phyloP scores from a whole-genome alignment of 2,113 vertebrate species.

The Laticauda colubrina region DNA sequence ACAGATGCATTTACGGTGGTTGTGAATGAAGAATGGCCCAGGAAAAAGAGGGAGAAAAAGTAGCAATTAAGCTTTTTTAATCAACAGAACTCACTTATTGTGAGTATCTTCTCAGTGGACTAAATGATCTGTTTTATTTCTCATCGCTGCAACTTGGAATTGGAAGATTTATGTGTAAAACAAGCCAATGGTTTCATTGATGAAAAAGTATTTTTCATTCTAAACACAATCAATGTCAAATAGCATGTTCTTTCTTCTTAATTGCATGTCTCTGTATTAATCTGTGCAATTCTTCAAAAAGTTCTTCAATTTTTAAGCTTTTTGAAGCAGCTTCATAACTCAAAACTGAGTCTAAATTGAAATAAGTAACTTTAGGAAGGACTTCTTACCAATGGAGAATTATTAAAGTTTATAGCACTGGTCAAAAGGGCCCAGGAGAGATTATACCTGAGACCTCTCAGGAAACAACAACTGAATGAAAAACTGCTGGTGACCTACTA shows the following conservation, averaged over 20 bases:
- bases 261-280: background rate
- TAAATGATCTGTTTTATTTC: background rate
- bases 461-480: no score
- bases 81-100: background rate
- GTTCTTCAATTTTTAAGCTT: background rate
- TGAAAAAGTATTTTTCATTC: background rate
- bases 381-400: background rate
- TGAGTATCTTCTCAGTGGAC: background rate
- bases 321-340: background rate
- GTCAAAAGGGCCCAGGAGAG: no score
- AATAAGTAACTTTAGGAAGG: background rate
- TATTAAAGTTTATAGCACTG: no score
- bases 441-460: no score
- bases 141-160: background rate
- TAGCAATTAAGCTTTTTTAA: background rate
- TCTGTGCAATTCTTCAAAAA: background rate
- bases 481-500: no score
- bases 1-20: conserved; percentile 1
- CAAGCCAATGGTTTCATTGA: background rate
- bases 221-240: background rate
- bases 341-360: background rate
- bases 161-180: background rate
- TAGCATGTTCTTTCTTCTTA: background rate
- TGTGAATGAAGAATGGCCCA: background rate
- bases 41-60: background rate